A percentile compares a stretch with the other conserved stretches of the same genome.
phyloP scores from a whole-genome alignment of 2,888 invertebrate genomes.

The Trileptium ribeirensis region DNA sequence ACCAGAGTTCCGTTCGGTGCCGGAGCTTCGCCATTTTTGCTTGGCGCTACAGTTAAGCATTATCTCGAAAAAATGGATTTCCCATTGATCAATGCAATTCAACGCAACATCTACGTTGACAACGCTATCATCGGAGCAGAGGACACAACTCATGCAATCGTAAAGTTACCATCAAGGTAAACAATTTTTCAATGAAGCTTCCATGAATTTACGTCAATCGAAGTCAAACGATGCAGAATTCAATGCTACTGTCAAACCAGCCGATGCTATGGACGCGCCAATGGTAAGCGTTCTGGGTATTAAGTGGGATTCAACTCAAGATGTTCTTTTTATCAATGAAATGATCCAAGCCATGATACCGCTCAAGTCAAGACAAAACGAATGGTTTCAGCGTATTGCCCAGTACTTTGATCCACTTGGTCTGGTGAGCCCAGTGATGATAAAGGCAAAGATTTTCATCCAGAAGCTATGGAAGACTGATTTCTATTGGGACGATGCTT shows the following conservation, averaged over 20 bases:
- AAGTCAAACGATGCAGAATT: not conserved
- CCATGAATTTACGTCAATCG: not conserved
- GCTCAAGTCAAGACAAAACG: not conserved
- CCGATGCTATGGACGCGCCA: not conserved
- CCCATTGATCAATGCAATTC: not conserved
- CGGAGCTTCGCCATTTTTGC: conserved; percentile 29
- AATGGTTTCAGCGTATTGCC: not conserved
- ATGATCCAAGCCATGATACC: not conserved
- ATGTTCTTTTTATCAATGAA: not conserved
- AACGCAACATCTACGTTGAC: not conserved
- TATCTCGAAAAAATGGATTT: not conserved
- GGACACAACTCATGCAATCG: not conserved
- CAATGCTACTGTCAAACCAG: not conserved
- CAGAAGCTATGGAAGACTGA: not conserved
- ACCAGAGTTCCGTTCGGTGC: conserved; percentile 36
- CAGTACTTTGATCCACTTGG: not conserved
- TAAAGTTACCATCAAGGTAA: not conserved
- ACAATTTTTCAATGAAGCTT: not conserved
- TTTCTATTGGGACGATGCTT: not conserved
- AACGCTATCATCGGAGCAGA: not conserved
- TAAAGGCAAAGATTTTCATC: not conserved
- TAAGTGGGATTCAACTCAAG: not conserved
- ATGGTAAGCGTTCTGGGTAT: not conserved
- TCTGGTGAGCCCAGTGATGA: not conserved
- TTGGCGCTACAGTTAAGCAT: conserved; percentile 27